phyloP scores from a whole-genome alignment of 2,888 invertebrate genomes.

The Drosophila monieri region DNA sequence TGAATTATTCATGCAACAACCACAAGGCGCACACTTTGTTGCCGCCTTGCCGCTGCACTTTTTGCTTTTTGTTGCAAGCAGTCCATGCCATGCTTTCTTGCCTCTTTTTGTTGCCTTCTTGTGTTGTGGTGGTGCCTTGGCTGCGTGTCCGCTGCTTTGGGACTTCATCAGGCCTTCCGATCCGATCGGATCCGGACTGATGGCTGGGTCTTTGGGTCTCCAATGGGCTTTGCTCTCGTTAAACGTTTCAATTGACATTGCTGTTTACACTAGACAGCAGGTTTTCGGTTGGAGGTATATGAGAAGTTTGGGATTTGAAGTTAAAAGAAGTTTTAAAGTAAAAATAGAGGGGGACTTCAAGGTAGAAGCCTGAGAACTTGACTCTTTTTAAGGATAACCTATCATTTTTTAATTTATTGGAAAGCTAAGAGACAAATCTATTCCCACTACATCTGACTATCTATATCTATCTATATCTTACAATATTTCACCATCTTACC shows the following conservation, averaged over 20 bases:
- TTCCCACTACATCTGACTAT: too few species aligned
- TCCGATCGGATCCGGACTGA: conserved; percentile 14
- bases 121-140: conserved; percentile 4
- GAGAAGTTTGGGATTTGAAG: too few species aligned
- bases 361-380: too few species aligned
- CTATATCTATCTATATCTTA: too few species aligned
- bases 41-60: conserved; percentile 38
- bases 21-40: conserved; percentile 53
- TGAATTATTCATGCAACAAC: conserved; percentile 77
- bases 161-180: conserved; percentile 48
- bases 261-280: conserved; percentile 40
- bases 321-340: too few species aligned
- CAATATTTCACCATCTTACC: too few species aligned
- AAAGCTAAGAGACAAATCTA: too few species aligned
- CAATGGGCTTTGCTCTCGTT: conserved; percentile 42
- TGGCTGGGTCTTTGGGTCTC: conserved; percentile 28
- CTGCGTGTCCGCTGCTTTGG: conserved; percentile 39
- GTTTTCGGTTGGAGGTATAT: neutral
- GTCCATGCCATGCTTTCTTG: conserved; percentile 1
- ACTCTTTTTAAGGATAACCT: too few species aligned
- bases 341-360: too few species aligned
- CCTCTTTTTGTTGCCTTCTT: neutral
- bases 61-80: conserved; percentile 13
- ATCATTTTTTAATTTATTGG: too few species aligned
- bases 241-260: conserved; percentile 54